phyloP scores from a whole-genome alignment of 1,140 invertebrate genomes.

The Drosophila parvula region DNA sequence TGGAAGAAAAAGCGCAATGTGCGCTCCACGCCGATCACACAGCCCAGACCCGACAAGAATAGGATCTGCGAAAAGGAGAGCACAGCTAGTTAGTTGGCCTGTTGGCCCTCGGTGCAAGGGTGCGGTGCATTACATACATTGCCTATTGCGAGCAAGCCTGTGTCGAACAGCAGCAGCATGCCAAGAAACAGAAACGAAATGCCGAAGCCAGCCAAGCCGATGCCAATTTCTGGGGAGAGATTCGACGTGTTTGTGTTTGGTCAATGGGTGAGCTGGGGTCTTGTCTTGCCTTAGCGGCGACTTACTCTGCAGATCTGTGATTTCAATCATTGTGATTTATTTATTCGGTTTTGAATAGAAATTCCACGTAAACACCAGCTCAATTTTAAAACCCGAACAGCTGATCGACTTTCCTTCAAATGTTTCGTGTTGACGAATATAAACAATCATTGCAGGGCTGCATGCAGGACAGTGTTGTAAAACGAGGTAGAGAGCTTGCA shows the following conservation, averaged over 20 bases:
- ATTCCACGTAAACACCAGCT: slow-evolving; percentile 70
- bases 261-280: slow-evolving; percentile 8
- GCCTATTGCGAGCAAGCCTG: slow-evolving; percentile 98
- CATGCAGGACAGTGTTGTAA: slow-evolving; percentile 38
- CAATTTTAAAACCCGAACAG: slow-evolving; percentile 45
- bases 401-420: slow-evolving; percentile 49
- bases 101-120: not conserved
- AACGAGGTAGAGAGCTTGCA: not conserved
- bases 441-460: slow-evolving; percentile 64
- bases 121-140: slow-evolving; percentile 89
- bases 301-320: slow-evolving; percentile 90
- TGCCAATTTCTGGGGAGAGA: slow-evolving; percentile 95
- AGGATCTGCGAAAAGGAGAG: slow-evolving; percentile 84
- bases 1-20: slow-evolving; percentile 99
- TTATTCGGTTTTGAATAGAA: slow-evolving; percentile 29
- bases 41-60: slow-evolving; percentile 97
- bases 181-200: slow-evolving; percentile 98
- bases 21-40: slow-evolving; percentile 97
- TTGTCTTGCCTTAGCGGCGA: not conserved
- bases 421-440: slow-evolving; percentile 60
- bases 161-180: slow-evolving; percentile 97
- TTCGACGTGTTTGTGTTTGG: slow-evolving; percentile 12
- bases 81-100: not conserved
- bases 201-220: slow-evolving; percentile 98
- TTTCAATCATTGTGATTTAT: slow-evolving; percentile 87